Evolutionary conservation across 2,113 vertebrate genomes (phyloP).

Genomic region (Solea senegalensis): DNA sequence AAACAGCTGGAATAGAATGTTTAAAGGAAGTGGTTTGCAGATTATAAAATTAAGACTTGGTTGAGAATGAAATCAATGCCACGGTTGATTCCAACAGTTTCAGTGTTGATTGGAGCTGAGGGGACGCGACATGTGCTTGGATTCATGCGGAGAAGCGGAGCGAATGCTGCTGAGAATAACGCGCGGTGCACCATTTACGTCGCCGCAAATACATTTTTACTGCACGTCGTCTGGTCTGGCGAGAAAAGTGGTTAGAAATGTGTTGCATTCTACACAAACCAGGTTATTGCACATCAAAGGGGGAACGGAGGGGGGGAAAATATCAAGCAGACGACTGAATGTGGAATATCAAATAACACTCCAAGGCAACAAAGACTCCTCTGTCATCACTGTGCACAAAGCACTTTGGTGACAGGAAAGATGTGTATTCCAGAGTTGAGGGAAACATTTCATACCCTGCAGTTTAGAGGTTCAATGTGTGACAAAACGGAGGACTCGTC

Average conservation of each 20-base stretch:
- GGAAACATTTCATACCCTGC: neutral
- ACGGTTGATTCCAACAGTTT: no score
- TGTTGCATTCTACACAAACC: slow-evolving; percentile 28
- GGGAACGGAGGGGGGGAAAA: no score
- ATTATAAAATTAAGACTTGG: no score
- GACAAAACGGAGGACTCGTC: no score
- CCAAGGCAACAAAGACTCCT: slow-evolving; percentile 30
- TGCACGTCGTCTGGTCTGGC: slow-evolving; percentile 13
- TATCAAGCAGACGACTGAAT: slow-evolving; percentile 43
- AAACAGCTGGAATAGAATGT: no score
- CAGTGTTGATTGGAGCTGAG: no score
- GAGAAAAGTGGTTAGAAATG: slow-evolving; percentile 16
- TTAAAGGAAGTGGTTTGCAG: no score
- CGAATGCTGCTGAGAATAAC: neutral
- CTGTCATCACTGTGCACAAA: neutral
- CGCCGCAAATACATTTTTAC: neutral
- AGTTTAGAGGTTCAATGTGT: no score
- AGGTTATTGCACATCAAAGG: slow-evolving; percentile 44
- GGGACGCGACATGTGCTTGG: neutral
- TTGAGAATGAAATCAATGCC: no score
- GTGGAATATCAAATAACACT: slow-evolving; percentile 54
- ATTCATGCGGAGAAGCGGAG: neutral
- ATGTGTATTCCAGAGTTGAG: slow-evolving; percentile 20
- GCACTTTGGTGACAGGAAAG: slow-evolving; percentile 14
- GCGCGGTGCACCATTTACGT: neutral